Conservation (phyloP, 2,888 invertebrate species). For the Diarsia rubi region DNA sequence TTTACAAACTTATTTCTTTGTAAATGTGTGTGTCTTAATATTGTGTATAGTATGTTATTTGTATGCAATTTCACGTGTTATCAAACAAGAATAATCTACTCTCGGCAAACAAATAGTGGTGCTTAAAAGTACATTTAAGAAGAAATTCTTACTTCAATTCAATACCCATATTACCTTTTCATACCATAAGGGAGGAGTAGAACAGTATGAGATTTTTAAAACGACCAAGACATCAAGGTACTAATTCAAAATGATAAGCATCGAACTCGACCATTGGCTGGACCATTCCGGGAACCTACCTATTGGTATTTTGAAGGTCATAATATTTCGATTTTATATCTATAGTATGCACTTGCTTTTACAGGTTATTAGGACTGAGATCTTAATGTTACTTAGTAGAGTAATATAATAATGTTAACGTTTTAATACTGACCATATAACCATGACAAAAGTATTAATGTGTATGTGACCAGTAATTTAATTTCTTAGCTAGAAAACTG, state of each 20-base stretch:
- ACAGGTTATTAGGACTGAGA: conserved; percentile 1
- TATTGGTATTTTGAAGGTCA: conserved; percentile 29
- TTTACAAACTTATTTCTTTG: neutral
- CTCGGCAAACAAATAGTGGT: neutral
- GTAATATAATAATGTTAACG: no score
- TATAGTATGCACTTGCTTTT: neutral
- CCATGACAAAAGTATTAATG: no score
- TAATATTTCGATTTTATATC: conserved; percentile 31
- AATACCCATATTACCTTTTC: neutral
- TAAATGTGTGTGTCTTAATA: no score
- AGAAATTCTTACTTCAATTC: no score
- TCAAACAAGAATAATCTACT: neutral
- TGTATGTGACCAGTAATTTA: neutral
- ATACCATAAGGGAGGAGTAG: neutral
- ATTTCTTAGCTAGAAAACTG: neutral
- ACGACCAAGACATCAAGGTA: neutral
- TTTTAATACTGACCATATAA: no score
- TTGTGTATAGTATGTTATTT: no score
- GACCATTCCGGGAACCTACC: conserved; percentile 25
- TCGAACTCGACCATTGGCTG: conserved; percentile 34
- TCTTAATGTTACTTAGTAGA: neutral
- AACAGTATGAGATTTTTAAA: neutral
- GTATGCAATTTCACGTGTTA: neutral
- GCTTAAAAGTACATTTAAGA: neutral
- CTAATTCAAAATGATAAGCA: conserved; percentile 40